A percentile compares a stretch with the other conserved stretches of the same genome.
These are phyloP conservation scores for Tetheella fluctuosa DNA, from an alignment of 2,888 invertebrate species.

Conservation along the genomic window DNA sequence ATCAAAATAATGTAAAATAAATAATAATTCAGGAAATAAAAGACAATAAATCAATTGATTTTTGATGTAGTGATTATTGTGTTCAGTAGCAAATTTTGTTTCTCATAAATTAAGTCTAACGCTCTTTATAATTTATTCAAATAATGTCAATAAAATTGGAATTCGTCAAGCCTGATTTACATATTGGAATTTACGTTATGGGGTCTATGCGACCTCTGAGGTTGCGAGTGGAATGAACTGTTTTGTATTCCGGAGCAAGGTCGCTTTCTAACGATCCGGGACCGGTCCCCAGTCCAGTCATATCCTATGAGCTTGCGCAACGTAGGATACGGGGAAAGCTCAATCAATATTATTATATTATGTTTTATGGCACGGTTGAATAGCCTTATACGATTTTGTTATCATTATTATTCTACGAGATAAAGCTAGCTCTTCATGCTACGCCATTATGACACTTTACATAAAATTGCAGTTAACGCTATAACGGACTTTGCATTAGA, in stretches of 20 bases:
- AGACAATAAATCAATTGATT: neutral
- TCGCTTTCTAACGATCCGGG: slow-evolving; percentile 72
- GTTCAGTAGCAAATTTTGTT: neutral
- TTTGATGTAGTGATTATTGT: neutral
- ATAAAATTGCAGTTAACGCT: neutral
- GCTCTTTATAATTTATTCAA: slow-evolving; percentile 19
- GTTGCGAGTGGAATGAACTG: slow-evolving; percentile 71
- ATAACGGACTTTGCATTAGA: neutral
- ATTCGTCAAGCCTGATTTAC: slow-evolving; percentile 22
- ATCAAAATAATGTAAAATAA: neutral
- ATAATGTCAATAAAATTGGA: slow-evolving; percentile 23
- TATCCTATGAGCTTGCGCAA: slow-evolving; percentile 1
- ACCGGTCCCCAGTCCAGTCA: slow-evolving; percentile 56
- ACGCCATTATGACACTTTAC: neutral
- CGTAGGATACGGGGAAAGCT: slow-evolving; percentile 40
- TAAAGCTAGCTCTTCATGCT: neutral
- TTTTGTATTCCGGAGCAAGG: slow-evolving; percentile 63
- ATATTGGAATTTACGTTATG: slow-evolving; percentile 30
- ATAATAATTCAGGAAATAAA: neutral
- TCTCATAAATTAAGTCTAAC: neutral
- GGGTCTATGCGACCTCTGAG: slow-evolving; percentile 33
- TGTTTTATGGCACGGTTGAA: neutral
- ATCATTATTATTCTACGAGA: neutral
- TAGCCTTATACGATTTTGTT: neutral
- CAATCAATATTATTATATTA: neutral